Percentiles rank a stretch among this genome's conserved stretches.
Conservation (phyloP, 2,113 vertebrate genomes). For the Eidolon helvum region DNA sequence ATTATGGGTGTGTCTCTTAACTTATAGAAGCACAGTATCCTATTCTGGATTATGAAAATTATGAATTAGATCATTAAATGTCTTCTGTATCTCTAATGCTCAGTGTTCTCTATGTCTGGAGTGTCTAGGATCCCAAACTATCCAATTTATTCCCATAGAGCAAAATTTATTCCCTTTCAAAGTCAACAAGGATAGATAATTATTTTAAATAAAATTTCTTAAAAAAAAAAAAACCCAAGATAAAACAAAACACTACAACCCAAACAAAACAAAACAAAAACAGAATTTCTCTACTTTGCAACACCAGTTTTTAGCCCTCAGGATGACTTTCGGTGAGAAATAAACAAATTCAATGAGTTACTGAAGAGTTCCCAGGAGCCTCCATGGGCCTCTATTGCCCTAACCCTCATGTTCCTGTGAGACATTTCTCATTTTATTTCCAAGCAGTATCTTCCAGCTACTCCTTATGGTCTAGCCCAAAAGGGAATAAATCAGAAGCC, state of each 20-base stretch:
- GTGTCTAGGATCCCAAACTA: neutral
- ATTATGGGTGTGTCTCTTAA: neutral
- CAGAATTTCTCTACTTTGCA: neutral
- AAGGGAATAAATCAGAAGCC: too few relatives aligned
- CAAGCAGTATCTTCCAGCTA: neutral
- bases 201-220: neutral
- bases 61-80: neutral
- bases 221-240: too few relatives aligned
- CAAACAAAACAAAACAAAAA: too few relatives aligned
- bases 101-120: neutral
- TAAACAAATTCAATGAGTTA: neutral
- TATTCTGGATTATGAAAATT: neutral
- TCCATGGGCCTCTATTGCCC: neutral
- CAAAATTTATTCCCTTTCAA: neutral
- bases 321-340: neutral
- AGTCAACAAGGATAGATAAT: neutral
- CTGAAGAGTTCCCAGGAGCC: neutral
- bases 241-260: too few relatives aligned
- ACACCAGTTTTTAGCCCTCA: neutral
- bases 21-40: neutral
- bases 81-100: neutral
- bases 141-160: neutral
- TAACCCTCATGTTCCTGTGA: neutral
- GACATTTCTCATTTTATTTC: neutral
- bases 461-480: too few relatives aligned